Conservation (phyloP, 2,888 invertebrate species). For the Callosobruchus maculatus region DNA sequence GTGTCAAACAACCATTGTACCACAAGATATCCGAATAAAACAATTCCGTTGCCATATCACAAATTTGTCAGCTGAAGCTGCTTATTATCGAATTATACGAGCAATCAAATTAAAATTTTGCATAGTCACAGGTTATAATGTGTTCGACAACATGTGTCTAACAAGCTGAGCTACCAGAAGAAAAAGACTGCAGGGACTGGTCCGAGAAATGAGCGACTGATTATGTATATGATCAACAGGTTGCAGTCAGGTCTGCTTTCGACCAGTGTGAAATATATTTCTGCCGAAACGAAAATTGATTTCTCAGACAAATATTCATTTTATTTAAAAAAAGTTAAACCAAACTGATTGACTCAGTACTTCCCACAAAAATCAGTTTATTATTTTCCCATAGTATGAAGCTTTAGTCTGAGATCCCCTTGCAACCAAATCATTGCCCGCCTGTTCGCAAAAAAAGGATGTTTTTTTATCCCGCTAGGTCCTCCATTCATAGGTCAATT, state of each 20-base stretch:
- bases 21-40: background rate
- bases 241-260: background rate
- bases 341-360: too few relatives aligned
- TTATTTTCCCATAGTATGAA: too few relatives aligned
- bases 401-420: too few relatives aligned
- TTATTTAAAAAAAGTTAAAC: too few relatives aligned
- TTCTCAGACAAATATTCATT: too few relatives aligned
- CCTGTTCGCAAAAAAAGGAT: too few relatives aligned
- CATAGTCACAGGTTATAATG: constrained; percentile 42
- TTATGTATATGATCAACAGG: background rate
- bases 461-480: too few relatives aligned
- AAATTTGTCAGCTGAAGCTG: background rate
- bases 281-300: too few relatives aligned
- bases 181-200: background rate
- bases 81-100: constrained; percentile 7
- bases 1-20: background rate
- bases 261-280: background rate
- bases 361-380: too few relatives aligned
- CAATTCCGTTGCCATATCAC: background rate
- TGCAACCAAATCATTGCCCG: too few relatives aligned
- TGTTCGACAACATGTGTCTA: constrained; percentile 38
- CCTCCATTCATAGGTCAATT: too few relatives aligned
- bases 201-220: background rate
- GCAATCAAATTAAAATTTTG: constrained; percentile 43
- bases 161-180: constrained; percentile 27